These are phyloP conservation scores for Chanos chanos DNA, from an alignment of 2,797 vertebrate genomes.

Conservation along the genomic window DNA sequence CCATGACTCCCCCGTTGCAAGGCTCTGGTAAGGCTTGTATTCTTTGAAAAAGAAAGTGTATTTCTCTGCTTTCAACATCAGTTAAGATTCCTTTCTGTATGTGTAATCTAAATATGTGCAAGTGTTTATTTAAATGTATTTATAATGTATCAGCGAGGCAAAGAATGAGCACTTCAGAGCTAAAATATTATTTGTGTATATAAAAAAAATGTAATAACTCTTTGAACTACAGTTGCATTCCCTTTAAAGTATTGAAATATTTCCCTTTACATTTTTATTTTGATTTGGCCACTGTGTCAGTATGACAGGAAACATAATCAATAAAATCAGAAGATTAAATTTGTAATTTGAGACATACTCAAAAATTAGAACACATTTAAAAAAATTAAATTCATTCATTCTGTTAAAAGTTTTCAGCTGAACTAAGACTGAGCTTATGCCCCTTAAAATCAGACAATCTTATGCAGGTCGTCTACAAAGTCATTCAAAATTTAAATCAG, in stretches of 20 bases:
- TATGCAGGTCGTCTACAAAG: too few species aligned
- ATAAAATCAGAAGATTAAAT: not conserved
- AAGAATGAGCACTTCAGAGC: slow-evolving; percentile 4
- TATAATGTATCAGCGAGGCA: too few species aligned
- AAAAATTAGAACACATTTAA: too few species aligned
- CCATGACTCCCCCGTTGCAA: too few species aligned
- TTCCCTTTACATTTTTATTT: slow-evolving; percentile 14
- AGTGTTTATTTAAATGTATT: slow-evolving; percentile 1
- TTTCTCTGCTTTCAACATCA: slow-evolving; percentile 25
- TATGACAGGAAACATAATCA: not conserved
- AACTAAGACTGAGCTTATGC: not conserved
- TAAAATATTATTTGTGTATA: slow-evolving; percentile 17
- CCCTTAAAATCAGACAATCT: slow-evolving; percentile 1
- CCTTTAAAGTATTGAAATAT: slow-evolving; percentile 24
- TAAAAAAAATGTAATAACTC: slow-evolving; percentile 11
- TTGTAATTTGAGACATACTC: too few species aligned
- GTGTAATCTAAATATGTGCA: not conserved
- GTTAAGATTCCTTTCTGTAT: slow-evolving; percentile 25
- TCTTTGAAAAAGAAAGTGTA: slow-evolving; percentile 17
- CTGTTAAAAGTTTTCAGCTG: slow-evolving; percentile 8
- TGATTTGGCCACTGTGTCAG: slow-evolving; percentile 7
- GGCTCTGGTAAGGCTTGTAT: slow-evolving; percentile 1
- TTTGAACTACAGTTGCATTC: not conserved
- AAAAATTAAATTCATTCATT: too few species aligned
- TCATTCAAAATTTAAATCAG: too few species aligned